Evolutionary conservation across 2,113 vertebrate genomes (phyloP).

Genomic region (Trichomycterus rosablanca): DNA sequence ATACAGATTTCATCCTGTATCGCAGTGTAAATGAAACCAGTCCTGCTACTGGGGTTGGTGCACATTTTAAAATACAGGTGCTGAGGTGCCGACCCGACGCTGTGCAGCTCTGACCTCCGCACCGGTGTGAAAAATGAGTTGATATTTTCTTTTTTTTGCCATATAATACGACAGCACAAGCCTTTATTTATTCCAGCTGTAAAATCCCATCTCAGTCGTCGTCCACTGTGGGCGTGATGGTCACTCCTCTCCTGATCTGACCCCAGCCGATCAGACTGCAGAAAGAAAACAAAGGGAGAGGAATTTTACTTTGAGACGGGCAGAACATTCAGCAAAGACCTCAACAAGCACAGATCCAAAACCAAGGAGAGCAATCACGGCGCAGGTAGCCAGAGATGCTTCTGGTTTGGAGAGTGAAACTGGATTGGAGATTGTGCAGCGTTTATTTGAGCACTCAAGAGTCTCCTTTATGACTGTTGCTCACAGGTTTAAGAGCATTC

Average conservation of each 20-base stretch:
- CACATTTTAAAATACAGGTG: slow-evolving; percentile 42
- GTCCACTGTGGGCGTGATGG: slow-evolving; percentile 96
- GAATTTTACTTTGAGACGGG: too few species aligned
- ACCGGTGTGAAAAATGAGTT: slow-evolving; percentile 38
- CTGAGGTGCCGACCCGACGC: neutral
- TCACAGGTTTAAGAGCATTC: slow-evolving; percentile 30
- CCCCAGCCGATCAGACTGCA: slow-evolving; percentile 96
- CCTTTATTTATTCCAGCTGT: slow-evolving; percentile 2
- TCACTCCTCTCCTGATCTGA: slow-evolving; percentile 97
- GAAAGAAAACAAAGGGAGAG: slow-evolving; percentile 19
- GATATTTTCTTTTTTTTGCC: slow-evolving; percentile 39
- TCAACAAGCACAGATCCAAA: too few species aligned
- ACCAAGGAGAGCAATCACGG: too few species aligned
- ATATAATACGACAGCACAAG: slow-evolving; percentile 1
- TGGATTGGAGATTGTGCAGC: too few species aligned
- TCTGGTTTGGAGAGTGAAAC: too few species aligned
- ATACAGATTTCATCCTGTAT: slow-evolving; percentile 37
- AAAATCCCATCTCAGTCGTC: slow-evolving; percentile 83
- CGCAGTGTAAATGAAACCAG: slow-evolving; percentile 66
- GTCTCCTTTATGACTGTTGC: too few species aligned
- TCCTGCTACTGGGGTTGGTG: slow-evolving; percentile 58
- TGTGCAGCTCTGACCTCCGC: slow-evolving; percentile 25
- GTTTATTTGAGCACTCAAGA: too few species aligned
- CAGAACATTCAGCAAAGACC: too few species aligned
- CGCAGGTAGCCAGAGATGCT: too few species aligned